Base-by-base conservation (phyloP, 2,113 vertebrate species). In the Nannobrachium achirus region DNA sequence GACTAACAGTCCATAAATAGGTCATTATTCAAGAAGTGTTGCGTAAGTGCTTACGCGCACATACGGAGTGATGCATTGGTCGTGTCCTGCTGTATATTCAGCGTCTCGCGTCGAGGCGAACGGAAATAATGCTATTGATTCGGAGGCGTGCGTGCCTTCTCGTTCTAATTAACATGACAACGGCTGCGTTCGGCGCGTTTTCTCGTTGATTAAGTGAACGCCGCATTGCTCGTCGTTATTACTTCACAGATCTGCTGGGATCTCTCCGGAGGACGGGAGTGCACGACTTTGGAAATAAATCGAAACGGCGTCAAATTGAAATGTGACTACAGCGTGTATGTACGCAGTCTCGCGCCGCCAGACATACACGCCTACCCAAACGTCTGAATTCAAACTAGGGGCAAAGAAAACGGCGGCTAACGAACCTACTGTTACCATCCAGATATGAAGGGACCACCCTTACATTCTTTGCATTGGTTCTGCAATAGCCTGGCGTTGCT, bases 1-100 rank as follows among this genome's bases (percentile, higher is more conserved):
- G 60, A 63, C 72, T 82, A 80, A 78, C 78, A 66, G 66, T 69
- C 67, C 72, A 68, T 69, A 76, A 78, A 79, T 58, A 73, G 49
- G 68, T 56, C 66, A 70, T 83, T 79, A 72, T 63, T 78, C 52
- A 69, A 56, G 58, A n/a, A 63, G 44, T 48, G 16, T 38, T 56
- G 51, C 42, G 25, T 48, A 63, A 63, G 6, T 40, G 58, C 53
- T 51, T 49, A 61, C 25, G 39, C 63, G 39, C 78, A 63, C 44
- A 55, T 49, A 67, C 18, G 25, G 25, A 4, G 25, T 56, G 46
- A 71, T 18, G 49, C 40, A 8, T 64, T 66, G 18, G n/a, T 68
- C 48, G 69, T 64, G 44, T 75, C n/a, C 73, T 2, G 0, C 19
- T 53, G 56, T 59, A 53, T 58, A 40, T 58, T 53, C 11, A 53